A percentile compares a stretch with the other conserved stretches of the same genome.
These are phyloP conservation scores for Phasia obesa DNA, from an alignment of 2,888 invertebrate species.

Conservation along the genomic window DNA sequence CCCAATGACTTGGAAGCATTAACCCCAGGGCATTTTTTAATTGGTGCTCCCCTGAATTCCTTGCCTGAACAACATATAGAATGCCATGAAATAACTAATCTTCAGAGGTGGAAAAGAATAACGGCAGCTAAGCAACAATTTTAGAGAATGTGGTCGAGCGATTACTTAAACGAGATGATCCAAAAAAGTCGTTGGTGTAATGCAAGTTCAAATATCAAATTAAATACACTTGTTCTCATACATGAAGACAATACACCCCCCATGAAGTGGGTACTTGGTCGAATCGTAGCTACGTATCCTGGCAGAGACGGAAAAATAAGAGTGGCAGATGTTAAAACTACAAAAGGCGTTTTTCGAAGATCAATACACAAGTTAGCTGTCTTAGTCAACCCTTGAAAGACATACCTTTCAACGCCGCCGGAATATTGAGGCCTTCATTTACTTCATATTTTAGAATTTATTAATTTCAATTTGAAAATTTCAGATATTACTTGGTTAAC, in stretches of 20 bases:
- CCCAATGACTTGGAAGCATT: slow-evolving; percentile 34
- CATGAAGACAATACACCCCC: slow-evolving; percentile 44
- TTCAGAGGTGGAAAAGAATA: slow-evolving; percentile 13
- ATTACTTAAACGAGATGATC: slow-evolving; percentile 22
- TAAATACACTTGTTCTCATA: slow-evolving; percentile 24
- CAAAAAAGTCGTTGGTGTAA: slow-evolving; percentile 19
- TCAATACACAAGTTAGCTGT: too few species aligned
- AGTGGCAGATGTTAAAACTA: slow-evolving; percentile 50
- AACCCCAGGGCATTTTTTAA: too few species aligned
- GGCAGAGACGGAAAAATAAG: slow-evolving; percentile 11
- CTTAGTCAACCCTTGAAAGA: slow-evolving; percentile 39
- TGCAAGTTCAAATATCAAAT: slow-evolving; percentile 7
- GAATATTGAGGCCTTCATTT: slow-evolving; percentile 16
- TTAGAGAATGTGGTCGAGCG: slow-evolving; percentile 55
- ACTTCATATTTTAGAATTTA: too few species aligned
- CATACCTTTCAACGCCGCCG: slow-evolving; percentile 45
- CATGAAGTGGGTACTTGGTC: slow-evolving; percentile 54
- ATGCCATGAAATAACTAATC: too few species aligned
- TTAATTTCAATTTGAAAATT: too few species aligned
- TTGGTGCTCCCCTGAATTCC: too few species aligned
- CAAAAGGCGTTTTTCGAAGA: slow-evolving; percentile 22
- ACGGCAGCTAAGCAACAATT: slow-evolving; percentile 57
- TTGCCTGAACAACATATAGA: too few species aligned
- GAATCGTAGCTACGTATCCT: slow-evolving; percentile 10
- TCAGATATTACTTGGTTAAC: too few species aligned